These are phyloP conservation scores for Anguilla anguilla DNA, from an alignment of 2,797 vertebrate genomes.

Conservation along the genomic window DNA sequence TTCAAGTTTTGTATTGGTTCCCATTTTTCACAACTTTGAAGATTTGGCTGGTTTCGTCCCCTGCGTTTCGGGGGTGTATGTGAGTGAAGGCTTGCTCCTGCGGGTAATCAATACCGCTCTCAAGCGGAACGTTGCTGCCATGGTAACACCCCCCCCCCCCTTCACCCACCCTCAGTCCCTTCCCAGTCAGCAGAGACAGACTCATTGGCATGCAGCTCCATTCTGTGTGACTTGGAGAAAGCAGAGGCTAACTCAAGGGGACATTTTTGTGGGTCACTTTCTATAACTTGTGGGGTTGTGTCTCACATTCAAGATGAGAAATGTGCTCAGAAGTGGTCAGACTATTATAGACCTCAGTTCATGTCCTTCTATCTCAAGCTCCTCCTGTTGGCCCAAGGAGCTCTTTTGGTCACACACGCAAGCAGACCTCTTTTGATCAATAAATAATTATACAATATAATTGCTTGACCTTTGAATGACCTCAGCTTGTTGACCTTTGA, in stretches of 20 bases:
- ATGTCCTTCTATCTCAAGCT: neutral
- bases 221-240: conserved; percentile 38
- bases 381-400: neutral
- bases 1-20: conserved; percentile 8
- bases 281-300: neutral
- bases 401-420: neutral
- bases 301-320: conserved; percentile 7
- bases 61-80: conserved; percentile 53
- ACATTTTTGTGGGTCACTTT: conserved; percentile 26
- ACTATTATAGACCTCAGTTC: neutral
- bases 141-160: conserved; percentile 47
- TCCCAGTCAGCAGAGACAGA: conserved; percentile 49
- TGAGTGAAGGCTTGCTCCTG: conserved; percentile 58
- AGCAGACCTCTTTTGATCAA: neutral
- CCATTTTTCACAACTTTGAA: conserved; percentile 25
- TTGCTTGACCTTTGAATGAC: neutral
- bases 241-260: conserved; percentile 50
- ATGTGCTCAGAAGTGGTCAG: neutral
- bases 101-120: conserved; percentile 66
- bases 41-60: conserved; percentile 29
- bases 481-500: neutral
- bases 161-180: conserved; percentile 44
- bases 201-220: conserved; percentile 57
- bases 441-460: neutral
- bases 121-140: conserved; percentile 66